phyloP scores from a whole-genome alignment of 2,888 invertebrate genomes.

The Sialis fuliginosa region DNA sequence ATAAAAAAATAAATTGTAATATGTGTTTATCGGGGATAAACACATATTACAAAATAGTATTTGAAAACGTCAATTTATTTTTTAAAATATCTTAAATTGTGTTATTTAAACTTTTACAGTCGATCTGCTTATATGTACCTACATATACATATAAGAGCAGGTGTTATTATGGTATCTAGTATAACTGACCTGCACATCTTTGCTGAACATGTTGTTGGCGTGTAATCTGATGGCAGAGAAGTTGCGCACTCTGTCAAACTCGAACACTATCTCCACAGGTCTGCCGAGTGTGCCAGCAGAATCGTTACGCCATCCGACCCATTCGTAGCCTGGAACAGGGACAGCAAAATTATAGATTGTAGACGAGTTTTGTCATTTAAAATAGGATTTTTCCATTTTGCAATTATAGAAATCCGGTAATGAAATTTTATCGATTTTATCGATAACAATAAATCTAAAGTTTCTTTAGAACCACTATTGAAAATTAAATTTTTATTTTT shows the following conservation, averaged over 20 bases:
- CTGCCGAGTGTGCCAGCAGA: slow-evolving; percentile 38
- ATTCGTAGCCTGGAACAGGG: slow-evolving; percentile 47
- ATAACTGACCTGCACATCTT: slow-evolving; percentile 48
- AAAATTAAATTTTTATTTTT: too few relatives aligned
- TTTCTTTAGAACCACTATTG: too few relatives aligned
- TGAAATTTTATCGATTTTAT: too few relatives aligned
- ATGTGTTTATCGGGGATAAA: too few relatives aligned
- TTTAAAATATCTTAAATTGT: background rate
- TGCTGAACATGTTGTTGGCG: slow-evolving; percentile 59
- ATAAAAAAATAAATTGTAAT: too few relatives aligned
- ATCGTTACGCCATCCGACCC: slow-evolving; percentile 70
- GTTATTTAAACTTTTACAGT: background rate
- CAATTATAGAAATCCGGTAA: too few relatives aligned
- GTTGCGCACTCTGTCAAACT: slow-evolving; percentile 60
- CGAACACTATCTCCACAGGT: slow-evolving; percentile 57
- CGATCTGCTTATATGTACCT: background rate
- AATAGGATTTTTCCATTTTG: too few relatives aligned
- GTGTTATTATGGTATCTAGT: slow-evolving; percentile 7
- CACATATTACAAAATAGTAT: background rate
- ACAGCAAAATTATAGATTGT: background rate
- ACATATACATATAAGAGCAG: background rate
- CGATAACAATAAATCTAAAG: too few relatives aligned
- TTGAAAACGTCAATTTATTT: background rate
- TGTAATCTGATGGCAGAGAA: slow-evolving; percentile 58
- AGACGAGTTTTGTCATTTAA: background rate